Conservation (phyloP, 2,797 vertebrate species). For the Lepus townsendii region DNA sequence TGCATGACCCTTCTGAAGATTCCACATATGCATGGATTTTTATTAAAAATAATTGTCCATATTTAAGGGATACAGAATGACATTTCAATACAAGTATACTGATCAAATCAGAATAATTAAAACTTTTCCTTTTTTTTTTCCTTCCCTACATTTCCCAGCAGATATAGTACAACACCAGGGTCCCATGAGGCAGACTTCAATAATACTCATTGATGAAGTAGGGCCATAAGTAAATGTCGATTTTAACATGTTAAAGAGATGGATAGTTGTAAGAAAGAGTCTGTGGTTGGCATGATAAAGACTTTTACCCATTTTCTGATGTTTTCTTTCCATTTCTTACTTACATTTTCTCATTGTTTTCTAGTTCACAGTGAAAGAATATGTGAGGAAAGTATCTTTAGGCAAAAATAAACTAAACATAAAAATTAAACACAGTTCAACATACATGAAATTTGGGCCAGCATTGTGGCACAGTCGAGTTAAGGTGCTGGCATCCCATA, state of each 20-base stretch:
- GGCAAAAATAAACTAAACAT: background rate
- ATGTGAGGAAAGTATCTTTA: conserved; percentile 50
- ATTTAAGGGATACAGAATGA: too few relatives aligned
- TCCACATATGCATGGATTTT: too few relatives aligned
- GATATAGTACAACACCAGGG: background rate
- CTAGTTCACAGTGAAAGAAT: background rate
- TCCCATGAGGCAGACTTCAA: background rate
- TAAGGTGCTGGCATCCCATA: too few relatives aligned
- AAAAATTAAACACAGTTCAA: too few relatives aligned
- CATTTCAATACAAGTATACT: too few relatives aligned
- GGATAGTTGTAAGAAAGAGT: background rate
- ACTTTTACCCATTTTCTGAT: background rate
- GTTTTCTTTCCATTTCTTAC: background rate
- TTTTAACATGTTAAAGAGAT: background rate
- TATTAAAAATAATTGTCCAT: too few relatives aligned
- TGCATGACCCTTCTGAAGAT: background rate
- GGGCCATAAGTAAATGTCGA: background rate
- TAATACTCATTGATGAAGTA: background rate
- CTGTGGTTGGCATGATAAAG: background rate
- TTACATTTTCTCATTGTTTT: background rate
- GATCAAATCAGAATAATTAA: too few relatives aligned
- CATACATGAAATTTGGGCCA: too few relatives aligned
- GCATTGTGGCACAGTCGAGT: too few relatives aligned
- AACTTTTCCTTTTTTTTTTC: background rate
- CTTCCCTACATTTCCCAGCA: background rate